Evolutionary conservation across 2,113 vertebrate genomes (phyloP), one percentile per base, ranked within the genome.

Genomic region (Mugil cephalus): DNA sequence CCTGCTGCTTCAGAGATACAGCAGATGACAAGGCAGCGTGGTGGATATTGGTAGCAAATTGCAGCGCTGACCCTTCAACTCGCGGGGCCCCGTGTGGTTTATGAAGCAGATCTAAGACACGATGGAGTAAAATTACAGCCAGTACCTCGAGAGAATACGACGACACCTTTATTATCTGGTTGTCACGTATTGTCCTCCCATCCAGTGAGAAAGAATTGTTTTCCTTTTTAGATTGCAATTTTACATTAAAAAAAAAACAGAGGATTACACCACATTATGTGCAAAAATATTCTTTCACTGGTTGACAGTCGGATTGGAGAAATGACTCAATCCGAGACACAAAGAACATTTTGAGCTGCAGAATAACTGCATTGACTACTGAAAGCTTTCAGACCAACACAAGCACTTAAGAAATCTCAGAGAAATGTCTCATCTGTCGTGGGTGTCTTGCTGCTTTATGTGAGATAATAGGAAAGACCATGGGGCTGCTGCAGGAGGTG

Each of bases 361-460:
- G 35, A 47, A 15, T n/a, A 46, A 35, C 36, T 0, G 2, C 17
- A 18, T 10, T 13, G 10, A 42, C 40, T 54, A n/a, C 53, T 80
- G 42, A 76, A 65, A 65, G 58, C 50, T 35, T 75, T 79, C 67
- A 52, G 47, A 59, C 14, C 14, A 60, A 43, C 40, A 11, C 34
- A 10, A 61, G 61, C 60, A 53, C 61, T 66, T 43, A 9, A 9
- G 45, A 58, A 46, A 39, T 48, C 24, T 61, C 6, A 65, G 30
- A 34, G 12, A 61, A 50, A 43, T n/a, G n/a, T 13, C 48, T 53
- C 48, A 19, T 56, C 24, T 36, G 34, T 40, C 1, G 8, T 81
- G 18, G 40, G 38, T 46, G 52, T 65, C 63, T 56, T 3, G 69
- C 54, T 46, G 53, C 19, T 76, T 64, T 15, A 38, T 46, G 52